phyloP scores from a whole-genome alignment of 2,888 invertebrate species.

The Drosophila yooni region DNA sequence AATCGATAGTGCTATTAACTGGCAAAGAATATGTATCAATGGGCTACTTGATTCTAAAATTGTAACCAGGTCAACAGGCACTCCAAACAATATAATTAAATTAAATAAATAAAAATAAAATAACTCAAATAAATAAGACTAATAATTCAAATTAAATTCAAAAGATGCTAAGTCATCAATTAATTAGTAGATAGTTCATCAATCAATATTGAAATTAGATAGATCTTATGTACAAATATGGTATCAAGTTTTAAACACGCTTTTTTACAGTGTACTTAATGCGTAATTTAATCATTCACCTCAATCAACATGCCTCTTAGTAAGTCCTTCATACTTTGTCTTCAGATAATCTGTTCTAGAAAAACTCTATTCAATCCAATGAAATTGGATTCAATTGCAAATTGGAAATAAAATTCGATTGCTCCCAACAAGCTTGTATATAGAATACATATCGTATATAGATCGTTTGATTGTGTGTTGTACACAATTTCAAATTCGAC shows the following conservation, averaged over 20 bases:
- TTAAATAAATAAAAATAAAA: background rate
- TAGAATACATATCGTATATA: slow-evolving; percentile 5
- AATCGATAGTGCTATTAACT: slow-evolving; percentile 46
- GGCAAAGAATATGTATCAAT: slow-evolving; percentile 22
- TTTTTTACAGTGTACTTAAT: background rate
- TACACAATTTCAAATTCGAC: slow-evolving; percentile 16
- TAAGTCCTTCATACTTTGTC: background rate
- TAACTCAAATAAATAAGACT: background rate
- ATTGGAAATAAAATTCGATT: background rate
- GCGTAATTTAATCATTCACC: background rate
- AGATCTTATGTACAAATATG: background rate
- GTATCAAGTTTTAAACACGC: background rate
- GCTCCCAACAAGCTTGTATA: background rate
- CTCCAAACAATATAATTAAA: background rate
- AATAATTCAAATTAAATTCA: background rate
- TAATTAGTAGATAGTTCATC: background rate
- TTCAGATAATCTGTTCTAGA: background rate
- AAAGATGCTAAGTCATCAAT: background rate
- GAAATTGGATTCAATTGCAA: background rate
- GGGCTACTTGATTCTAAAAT: slow-evolving; percentile 38
- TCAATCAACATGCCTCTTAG: too few species aligned
- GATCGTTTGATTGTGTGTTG: slow-evolving; percentile 15
- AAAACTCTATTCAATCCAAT: background rate
- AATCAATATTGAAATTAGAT: background rate
- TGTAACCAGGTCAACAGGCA: slow-evolving; percentile 13